Conservation (phyloP, 2,888 invertebrate genomes). For the Glaucopsyche alexis region DNA sequence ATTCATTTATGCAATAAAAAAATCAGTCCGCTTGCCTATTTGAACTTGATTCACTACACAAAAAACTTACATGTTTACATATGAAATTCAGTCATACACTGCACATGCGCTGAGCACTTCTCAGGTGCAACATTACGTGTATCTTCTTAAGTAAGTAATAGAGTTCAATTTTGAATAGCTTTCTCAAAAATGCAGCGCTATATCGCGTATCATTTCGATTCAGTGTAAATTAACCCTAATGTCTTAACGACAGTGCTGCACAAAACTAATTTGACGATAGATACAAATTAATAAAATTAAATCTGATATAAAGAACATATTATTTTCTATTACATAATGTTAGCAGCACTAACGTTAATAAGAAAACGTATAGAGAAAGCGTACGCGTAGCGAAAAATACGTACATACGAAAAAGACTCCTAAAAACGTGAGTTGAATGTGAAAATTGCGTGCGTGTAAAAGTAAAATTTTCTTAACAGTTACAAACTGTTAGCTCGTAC, state of each 20-base stretch:
- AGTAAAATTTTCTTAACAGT: conserved; percentile 24
- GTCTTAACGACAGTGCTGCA: neutral
- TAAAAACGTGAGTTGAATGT: neutral
- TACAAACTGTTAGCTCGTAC: conserved; percentile 25
- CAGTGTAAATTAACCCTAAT: no score
- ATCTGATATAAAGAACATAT: neutral
- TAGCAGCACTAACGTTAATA: neutral
- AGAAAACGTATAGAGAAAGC: conserved; percentile 2
- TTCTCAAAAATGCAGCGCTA: no score
- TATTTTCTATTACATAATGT: conserved; percentile 1
- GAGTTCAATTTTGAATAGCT: no score
- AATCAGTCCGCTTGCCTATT: no score
- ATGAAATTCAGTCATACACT: no score
- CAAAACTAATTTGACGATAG: conserved; percentile 5
- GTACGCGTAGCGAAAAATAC: neutral
- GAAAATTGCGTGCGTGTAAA: conserved; percentile 25
- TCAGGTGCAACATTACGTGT: no score
- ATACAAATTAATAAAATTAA: neutral
- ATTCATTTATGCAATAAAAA: no score
- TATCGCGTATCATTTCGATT: no score
- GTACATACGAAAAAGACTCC: neutral
- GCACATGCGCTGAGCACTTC: no score
- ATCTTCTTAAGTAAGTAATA: no score
- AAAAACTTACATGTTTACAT: no score
- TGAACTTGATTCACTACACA: no score